Conservation (phyloP, 2,888 invertebrate species). For the Drosophila dives region DNA sequence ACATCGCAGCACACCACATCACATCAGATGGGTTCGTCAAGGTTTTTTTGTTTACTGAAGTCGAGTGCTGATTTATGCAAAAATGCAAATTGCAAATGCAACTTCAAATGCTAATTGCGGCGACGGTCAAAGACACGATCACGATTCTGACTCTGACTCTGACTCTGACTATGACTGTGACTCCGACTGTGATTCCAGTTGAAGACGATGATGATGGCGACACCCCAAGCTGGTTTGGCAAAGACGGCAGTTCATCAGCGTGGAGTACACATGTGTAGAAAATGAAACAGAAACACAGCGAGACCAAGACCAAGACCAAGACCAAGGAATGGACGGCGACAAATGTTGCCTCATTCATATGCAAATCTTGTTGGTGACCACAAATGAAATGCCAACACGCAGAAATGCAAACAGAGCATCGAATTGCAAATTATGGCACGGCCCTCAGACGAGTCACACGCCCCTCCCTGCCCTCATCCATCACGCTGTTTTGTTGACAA, state of each 20-base stretch:
- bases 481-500: slow-evolving; percentile 49
- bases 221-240: slow-evolving; percentile 29
- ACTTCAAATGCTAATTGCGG: slow-evolving; percentile 80
- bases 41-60: slow-evolving; percentile 36
- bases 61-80: slow-evolving; percentile 63
- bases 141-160: slow-evolving; percentile 17
- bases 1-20: neutral
- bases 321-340: slow-evolving; percentile 9
- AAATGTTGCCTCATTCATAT: slow-evolving; percentile 71
- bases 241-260: slow-evolving; percentile 77
- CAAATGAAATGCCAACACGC: slow-evolving; percentile 81
- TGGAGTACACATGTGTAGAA: slow-evolving; percentile 49
- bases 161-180: neutral
- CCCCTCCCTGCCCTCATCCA: neutral
- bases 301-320: neutral
- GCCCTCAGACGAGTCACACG: slow-evolving; percentile 18
- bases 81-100: slow-evolving; percentile 76
- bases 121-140: slow-evolving; percentile 74
- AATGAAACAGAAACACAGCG: slow-evolving; percentile 21
- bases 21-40: slow-evolving; percentile 27
- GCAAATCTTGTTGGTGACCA: slow-evolving; percentile 71
- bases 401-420: slow-evolving; percentile 79
- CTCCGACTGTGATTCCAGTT: neutral
- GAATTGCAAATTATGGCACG: slow-evolving; percentile 75
- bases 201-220: slow-evolving; percentile 9